Conservation (phyloP, 2,888 invertebrate genomes). For the Ophion slaviceki region DNA sequence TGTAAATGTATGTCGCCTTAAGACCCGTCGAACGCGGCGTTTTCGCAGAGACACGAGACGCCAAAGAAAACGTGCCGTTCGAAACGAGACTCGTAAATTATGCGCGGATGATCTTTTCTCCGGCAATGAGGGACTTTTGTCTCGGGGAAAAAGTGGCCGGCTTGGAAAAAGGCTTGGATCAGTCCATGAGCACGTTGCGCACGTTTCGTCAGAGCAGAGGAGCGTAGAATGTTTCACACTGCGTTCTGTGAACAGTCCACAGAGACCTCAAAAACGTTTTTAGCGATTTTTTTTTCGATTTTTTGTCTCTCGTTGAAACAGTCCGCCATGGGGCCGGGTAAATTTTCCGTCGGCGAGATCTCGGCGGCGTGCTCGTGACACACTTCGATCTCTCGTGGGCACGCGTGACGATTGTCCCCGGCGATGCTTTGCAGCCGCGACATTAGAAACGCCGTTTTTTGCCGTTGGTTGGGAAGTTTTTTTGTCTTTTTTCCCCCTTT, state of each 20-base stretch:
- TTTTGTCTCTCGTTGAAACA: constrained; percentile 31
- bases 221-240: constrained; percentile 19
- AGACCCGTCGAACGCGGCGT: too few species aligned
- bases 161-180: too few species aligned
- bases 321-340: background rate
- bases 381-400: constrained; percentile 32
- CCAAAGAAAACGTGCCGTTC: too few species aligned
- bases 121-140: too few species aligned
- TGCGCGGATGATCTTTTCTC: too few species aligned
- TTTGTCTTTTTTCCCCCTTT: constrained; percentile 41
- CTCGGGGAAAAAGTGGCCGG: too few species aligned
- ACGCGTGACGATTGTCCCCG: constrained; percentile 48
- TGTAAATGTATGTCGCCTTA: too few species aligned
- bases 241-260: constrained; percentile 28
- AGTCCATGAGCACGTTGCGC: too few species aligned
- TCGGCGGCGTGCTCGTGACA: constrained; percentile 41
- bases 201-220: too few species aligned
- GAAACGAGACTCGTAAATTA: too few species aligned
- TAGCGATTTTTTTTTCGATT: constrained; percentile 8
- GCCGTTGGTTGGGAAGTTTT: background rate
- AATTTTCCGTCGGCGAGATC: constrained; percentile 46
- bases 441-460: constrained; percentile 29
- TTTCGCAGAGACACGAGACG: too few species aligned
- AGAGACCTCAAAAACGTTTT: constrained; percentile 3
- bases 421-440: constrained; percentile 26